Evolutionary conservation across 2,888 invertebrate genomes (phyloP), one percentile per base, ranked within the genome.

Genomic region (Athripsodes cinereus): DNA sequence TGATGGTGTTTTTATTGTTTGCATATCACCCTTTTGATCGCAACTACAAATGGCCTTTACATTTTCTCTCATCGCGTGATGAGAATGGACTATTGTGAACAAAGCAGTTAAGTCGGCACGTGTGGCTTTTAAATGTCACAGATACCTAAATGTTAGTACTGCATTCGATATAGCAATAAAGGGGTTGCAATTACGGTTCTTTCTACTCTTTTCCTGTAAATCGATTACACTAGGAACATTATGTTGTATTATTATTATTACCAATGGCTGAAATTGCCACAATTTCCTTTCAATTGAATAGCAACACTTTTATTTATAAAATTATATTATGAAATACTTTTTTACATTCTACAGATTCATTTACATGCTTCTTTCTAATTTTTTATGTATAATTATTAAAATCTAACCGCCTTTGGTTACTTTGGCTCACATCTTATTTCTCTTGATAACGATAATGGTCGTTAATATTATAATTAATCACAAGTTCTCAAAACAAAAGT

Each of bases 11-110:
- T 48, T 20, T 20, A 48, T 48, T 48, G 48, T 48, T 48, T 48
- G 48, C 19, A 6, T 48, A 48, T 48, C 48, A 21, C 48, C 48
- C 21, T 48, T 48, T 21, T 20, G 48, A 48, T 48, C 48, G 13
- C 16, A n/a, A 40, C 40, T 48, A 48, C 48, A 48, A 48, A 48
- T 48, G 48, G 19, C 48, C 40, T 48, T 48, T 48, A 19, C 48
- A 48, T 48, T 20, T 13, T 16, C 40, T 48, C 48, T 20, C 48
- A 6, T 48, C n/a, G 48, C 48, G 48, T 48, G 48, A 48, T 48
- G 48, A 48, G 48, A 19, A 16, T 16, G 40, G 5, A n/a, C 40
- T 13, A 13, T 40, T 13, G 40, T 40, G 16, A 26, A 26, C 26
- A 13, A n/a, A 40, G 40, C 40, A 5, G 40, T 26, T 26, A 26